Evolutionary conservation across 2,113 vertebrate species (phyloP), one percentile per base, ranked within the genome.

Genomic region (Hydrolagus affinis): DNA sequence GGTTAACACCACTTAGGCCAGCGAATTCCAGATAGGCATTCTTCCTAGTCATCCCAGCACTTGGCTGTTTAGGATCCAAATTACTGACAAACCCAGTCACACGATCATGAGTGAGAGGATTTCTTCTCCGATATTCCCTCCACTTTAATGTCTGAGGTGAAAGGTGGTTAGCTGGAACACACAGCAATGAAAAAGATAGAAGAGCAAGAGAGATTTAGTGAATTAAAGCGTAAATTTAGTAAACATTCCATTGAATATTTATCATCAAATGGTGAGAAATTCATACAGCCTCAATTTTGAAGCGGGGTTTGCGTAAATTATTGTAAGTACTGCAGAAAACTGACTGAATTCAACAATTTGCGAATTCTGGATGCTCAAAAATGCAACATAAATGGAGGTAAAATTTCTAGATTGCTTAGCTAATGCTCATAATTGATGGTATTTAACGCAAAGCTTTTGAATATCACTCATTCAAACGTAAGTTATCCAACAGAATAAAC

Each of bases 61-160:
- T 93, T n/a, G 89, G 91, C 86, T 87, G 87, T 87, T 90, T 93
- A 89, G 93, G 89, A 70, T 95, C 94, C 87, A 94, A 88, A 90
- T 88, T 92, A 86, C 89, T 88, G 19, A 87, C 87, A 87, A 88
- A 89, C 86, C 88, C 93, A 3, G 85, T 91, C 88, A 89, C 85
- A 0, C 91, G 91, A 83, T 97, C 95, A 87, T 96, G 91, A 73
- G 96, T 95, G 87, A 98, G 90, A 11, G 97, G 98, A 92, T 98
- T 98, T 89, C 93, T 94, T 25, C 95, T 94, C 64, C 97, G 94
- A 89, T 98, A 99, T 87, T 98, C 98, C 80, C 95, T 93, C 98
- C 98, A 98, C 90, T 98, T 99, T 88, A 99, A 94, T 0, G 96
- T 96, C 94, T 98, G 97, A 0, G 96, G 97, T 78, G 97, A 98